These are phyloP conservation scores for Uromys caudimaculatus DNA, from an alignment of 2,797 vertebrate species.

Conservation along the genomic window DNA sequence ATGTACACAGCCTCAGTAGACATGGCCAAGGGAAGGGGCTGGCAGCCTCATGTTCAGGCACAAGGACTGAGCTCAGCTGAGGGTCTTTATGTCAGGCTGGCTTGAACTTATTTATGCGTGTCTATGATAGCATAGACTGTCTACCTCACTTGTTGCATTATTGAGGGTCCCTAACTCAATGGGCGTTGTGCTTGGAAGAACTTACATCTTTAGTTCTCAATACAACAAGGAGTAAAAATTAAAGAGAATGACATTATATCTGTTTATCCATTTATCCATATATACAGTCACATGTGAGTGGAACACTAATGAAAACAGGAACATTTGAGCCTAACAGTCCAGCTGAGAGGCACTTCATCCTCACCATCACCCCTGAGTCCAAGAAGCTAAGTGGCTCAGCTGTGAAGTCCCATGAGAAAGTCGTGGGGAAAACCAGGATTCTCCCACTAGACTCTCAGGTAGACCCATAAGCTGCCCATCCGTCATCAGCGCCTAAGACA, in stretches of 20 bases:
- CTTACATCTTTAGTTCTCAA: not conserved
- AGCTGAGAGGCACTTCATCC: not conserved
- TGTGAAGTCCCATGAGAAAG: not conserved
- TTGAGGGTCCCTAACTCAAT: not conserved
- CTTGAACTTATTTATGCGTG: not conserved
- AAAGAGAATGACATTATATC: not conserved
- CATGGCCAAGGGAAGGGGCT: not conserved
- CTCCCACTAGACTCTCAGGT: not conserved
- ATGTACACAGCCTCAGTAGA: not conserved
- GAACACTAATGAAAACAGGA: not conserved
- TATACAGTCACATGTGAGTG: not conserved
- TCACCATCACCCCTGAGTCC: not conserved
- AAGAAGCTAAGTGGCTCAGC: not conserved
- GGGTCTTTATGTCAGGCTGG: not conserved
- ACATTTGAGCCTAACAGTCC: constrained; percentile 1
- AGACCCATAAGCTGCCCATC: not conserved
- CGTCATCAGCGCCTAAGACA: not conserved
- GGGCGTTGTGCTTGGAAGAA: not conserved
- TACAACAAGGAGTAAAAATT: not conserved
- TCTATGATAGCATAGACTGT: not conserved
- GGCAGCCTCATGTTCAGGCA: not conserved
- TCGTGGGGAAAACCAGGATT: not conserved
- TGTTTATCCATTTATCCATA: not conserved
- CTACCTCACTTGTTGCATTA: not conserved
- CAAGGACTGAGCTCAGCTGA: not conserved